Conservation (phyloP, 2,113 vertebrate genomes). For the Sinocyclocheilus grahami region DNA sequence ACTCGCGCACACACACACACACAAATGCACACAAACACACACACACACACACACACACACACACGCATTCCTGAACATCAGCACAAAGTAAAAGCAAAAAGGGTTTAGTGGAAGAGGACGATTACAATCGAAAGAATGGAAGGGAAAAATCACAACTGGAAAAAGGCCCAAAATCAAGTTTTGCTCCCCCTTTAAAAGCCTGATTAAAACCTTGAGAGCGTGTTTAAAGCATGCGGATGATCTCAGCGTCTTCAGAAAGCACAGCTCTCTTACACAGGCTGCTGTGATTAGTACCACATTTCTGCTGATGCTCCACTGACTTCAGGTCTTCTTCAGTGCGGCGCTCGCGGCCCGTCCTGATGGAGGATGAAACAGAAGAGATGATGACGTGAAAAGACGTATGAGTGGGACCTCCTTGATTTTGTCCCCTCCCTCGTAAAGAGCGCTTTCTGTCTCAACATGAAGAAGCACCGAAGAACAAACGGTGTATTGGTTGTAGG, state of each 20-base stretch:
- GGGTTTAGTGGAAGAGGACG: not conserved
- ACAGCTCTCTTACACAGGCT: conserved; percentile 16
- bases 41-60: not conserved
- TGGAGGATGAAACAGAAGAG: not conserved
- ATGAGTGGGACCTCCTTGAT: not conserved
- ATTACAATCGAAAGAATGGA: conserved; percentile 28
- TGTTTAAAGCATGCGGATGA: conserved; percentile 32
- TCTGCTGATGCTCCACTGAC: conserved; percentile 26
- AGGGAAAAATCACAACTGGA: conserved; percentile 1
- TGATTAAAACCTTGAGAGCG: conserved; percentile 68
- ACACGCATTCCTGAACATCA: not conserved
- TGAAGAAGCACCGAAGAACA: not conserved
- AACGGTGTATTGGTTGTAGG: not conserved
- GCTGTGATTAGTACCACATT: conserved; percentile 47
- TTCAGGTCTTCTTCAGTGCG: not conserved
- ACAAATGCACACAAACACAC: not conserved
- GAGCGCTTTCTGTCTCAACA: not conserved
- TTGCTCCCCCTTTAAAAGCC: conserved; percentile 31
- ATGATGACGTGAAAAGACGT: not conserved
- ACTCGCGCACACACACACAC: not conserved
- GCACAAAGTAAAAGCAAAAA: not conserved
- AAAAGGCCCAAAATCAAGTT: conserved; percentile 52
- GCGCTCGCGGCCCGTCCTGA: not conserved
- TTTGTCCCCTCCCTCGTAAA: not conserved
- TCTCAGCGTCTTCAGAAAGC: conserved; percentile 30